phyloP scores from a whole-genome alignment of 2,888 invertebrate species.

The Caenorhabditis wallacei region DNA sequence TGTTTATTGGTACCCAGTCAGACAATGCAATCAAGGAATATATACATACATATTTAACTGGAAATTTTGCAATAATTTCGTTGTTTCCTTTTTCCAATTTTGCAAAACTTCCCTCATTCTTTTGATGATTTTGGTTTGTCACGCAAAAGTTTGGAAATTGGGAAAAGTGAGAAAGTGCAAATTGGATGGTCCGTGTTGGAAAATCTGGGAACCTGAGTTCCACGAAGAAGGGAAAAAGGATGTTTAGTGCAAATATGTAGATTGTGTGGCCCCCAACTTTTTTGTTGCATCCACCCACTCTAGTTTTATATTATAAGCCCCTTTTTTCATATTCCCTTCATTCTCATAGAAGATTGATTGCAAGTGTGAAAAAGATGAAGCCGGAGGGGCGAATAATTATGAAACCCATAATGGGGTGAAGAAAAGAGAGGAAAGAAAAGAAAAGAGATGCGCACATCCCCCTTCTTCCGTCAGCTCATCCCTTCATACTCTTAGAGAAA shows the following conservation, averaged over 20 bases:
- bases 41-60: constrained; percentile 50
- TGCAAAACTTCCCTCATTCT: background rate
- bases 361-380: constrained; percentile 35
- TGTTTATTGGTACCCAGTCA: constrained; percentile 54
- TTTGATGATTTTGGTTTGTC: constrained; percentile 45
- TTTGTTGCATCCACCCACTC: too few species aligned
- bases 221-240: constrained; percentile 3
- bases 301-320: background rate
- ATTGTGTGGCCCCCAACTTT: constrained; percentile 7
- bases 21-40: constrained; percentile 59
- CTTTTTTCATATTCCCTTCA: background rate
- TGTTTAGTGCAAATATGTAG: constrained; percentile 40
- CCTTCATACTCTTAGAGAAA: constrained; percentile 19
- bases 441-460: constrained; percentile 12
- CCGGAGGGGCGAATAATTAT: constrained; percentile 48
- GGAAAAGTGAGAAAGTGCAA: constrained; percentile 29
- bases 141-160: constrained; percentile 45
- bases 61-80: constrained; percentile 46
- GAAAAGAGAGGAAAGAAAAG: constrained; percentile 1
- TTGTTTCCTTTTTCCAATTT: constrained; percentile 10
- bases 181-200: background rate
- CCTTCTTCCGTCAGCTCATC: constrained; percentile 16
- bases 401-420: constrained; percentile 43
- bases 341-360: constrained; percentile 41
- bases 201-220: constrained; percentile 41